These are phyloP conservation scores for Clepsis dumicolana DNA, from an alignment of 2,888 invertebrate genomes.

Conservation along the genomic window DNA sequence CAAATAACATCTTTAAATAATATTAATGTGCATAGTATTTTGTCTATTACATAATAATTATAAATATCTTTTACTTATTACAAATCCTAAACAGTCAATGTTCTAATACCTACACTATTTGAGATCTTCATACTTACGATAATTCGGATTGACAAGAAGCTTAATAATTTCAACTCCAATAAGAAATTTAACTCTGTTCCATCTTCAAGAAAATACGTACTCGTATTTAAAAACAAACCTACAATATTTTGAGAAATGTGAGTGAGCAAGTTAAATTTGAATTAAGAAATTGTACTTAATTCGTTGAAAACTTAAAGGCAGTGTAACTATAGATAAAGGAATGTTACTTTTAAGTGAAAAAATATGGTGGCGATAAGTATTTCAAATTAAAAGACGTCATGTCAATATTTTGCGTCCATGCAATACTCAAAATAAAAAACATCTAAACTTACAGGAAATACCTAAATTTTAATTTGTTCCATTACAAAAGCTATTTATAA, in stretches of 20 bases:
- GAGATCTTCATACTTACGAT: constrained; percentile 34
- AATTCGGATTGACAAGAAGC: constrained; percentile 20
- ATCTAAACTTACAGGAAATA: neutral
- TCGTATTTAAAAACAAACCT: no score
- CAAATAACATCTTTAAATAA: constrained; percentile 5
- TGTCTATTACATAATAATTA: constrained; percentile 22
- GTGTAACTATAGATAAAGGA: constrained; percentile 14
- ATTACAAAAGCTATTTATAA: neutral
- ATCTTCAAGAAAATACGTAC: neutral
- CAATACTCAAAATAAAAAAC: neutral
- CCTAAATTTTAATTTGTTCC: constrained; percentile 2
- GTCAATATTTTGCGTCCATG: neutral
- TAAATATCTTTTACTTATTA: constrained; percentile 30
- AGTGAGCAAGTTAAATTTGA: neutral
- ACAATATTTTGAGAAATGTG: constrained; percentile 25
- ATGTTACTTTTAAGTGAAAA: neutral
- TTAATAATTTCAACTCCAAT: constrained; percentile 4
- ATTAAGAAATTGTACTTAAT: neutral
- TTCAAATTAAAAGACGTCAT: neutral
- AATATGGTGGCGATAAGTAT: neutral
- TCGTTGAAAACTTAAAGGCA: constrained; percentile 13
- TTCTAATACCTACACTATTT: constrained; percentile 22
- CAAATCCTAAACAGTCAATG: constrained; percentile 19
- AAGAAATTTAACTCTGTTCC: neutral
- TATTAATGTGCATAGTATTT: constrained; percentile 18